Evolutionary conservation across 2,113 vertebrate genomes (phyloP).

Genomic region (Paracanthobrama guichenoti): DNA sequence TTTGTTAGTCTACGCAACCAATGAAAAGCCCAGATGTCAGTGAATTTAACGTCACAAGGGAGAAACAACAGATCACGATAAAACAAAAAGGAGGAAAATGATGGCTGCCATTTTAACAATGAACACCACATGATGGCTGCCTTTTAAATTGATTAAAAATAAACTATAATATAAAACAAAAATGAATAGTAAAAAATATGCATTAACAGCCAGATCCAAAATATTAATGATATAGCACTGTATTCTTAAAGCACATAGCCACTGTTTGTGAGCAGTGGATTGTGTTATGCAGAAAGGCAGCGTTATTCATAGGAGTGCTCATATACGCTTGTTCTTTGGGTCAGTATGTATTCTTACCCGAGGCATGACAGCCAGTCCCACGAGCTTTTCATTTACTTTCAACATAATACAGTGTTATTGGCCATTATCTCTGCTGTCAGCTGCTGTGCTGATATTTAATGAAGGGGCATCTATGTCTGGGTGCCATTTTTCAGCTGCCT

Average conservation of each 20-base stretch:
- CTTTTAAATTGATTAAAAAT: neutral
- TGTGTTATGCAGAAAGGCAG: neutral
- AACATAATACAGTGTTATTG: constrained; percentile 95
- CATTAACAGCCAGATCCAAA: neutral
- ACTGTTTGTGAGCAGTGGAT: constrained; percentile 20
- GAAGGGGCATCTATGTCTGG: constrained; percentile 88
- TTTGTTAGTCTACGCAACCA: constrained; percentile 72
- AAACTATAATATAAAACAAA: neutral
- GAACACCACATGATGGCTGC: neutral
- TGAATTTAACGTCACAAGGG: constrained; percentile 51
- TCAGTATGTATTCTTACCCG: constrained; percentile 80
- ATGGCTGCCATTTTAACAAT: constrained; percentile 59
- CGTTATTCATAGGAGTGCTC: neutral
- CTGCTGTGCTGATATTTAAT: constrained; percentile 93
- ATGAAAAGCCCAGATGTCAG: constrained; percentile 63
- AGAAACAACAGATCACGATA: neutral
- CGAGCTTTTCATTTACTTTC: constrained; percentile 92
- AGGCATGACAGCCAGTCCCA: constrained; percentile 86
- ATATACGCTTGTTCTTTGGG: constrained; percentile 60
- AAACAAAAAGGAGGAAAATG: constrained; percentile 32
- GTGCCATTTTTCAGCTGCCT: constrained; percentile 92
- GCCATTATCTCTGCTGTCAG: constrained; percentile 98
- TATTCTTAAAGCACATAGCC: neutral
- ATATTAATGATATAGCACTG: neutral
- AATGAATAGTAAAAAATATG: neutral